Conservation (phyloP, 2,113 vertebrate species). For the Neofelis nebulosa region DNA sequence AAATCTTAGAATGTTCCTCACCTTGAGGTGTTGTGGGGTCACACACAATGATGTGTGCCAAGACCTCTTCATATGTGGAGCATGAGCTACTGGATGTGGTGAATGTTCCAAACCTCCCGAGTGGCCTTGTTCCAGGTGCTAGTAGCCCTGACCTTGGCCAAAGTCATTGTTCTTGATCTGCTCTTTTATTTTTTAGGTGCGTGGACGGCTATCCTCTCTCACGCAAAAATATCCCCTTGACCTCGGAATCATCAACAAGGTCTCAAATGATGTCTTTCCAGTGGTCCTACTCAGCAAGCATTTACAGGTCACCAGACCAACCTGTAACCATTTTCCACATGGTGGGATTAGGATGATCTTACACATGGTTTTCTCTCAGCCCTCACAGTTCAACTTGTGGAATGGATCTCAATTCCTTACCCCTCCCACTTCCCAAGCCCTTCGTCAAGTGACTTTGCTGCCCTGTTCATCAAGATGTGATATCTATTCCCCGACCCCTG, state of each 20-base stretch:
- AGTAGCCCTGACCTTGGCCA: neutral
- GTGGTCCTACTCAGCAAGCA: neutral
- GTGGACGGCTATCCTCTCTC: neutral
- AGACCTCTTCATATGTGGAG: fast-evolving
- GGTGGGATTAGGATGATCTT: neutral
- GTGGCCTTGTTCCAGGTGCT: neutral
- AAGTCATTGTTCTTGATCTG: neutral
- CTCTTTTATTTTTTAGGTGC: neutral
- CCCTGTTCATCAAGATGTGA: neutral
- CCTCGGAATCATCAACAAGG: neutral
- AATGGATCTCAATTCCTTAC: no score
- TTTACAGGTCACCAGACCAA: neutral
- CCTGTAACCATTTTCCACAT: neutral
- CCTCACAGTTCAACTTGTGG: neutral
- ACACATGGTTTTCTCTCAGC: neutral
- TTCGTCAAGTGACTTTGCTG: neutral
- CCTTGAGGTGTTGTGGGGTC: neutral
- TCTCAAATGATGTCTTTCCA: neutral
- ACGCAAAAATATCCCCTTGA: neutral
- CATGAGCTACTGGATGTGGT: fast-evolving
- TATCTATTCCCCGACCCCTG: neutral
- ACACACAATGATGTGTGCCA: no score
- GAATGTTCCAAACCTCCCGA: neutral
- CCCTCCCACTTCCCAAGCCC: neutral
- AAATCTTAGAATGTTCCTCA: neutral